phyloP scores from a whole-genome alignment of 2,888 invertebrate genomes.

The Calliscelio sp. region DNA sequence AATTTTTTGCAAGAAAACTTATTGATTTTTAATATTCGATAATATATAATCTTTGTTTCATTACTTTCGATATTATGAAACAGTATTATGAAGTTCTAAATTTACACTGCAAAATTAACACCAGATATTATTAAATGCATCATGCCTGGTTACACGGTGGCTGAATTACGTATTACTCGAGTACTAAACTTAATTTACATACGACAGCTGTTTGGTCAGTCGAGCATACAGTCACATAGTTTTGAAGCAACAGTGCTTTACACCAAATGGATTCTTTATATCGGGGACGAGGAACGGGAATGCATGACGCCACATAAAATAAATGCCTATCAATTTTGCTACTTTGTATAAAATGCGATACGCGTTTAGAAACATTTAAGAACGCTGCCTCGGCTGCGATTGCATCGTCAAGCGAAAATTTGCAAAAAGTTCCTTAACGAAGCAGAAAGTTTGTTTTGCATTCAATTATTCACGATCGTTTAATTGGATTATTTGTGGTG shows the following conservation, averaged over 20 bases:
- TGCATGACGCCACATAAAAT: slow-evolving; percentile 54
- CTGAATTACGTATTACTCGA: slow-evolving; percentile 38
- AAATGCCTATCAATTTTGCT: slow-evolving; percentile 63
- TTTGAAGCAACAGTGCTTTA: slow-evolving; percentile 49
- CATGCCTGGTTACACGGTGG: slow-evolving; percentile 16
- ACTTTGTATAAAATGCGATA: slow-evolving; percentile 45
- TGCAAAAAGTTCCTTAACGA: slow-evolving; percentile 46
- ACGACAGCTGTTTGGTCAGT: slow-evolving; percentile 65
- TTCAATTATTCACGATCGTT: slow-evolving; percentile 29
- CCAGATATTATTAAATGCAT: neutral
- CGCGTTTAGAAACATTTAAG: slow-evolving; percentile 46
- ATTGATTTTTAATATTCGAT: too few relatives aligned
- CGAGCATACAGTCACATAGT: slow-evolving; percentile 56
- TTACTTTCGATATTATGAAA: neutral
- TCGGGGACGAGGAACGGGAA: slow-evolving; percentile 70
- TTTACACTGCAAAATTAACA: neutral
- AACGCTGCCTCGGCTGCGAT: slow-evolving; percentile 50
- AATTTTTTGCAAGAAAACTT: too few relatives aligned
- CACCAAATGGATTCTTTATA: slow-evolving; percentile 63
- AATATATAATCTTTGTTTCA: neutral
- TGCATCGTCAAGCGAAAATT: slow-evolving; percentile 29
- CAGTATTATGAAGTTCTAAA: neutral
- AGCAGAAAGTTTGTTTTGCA: slow-evolving; percentile 46
- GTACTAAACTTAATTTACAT: slow-evolving; percentile 66
- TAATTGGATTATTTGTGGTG: slow-evolving; percentile 47